phyloP scores from a whole-genome alignment of 2,888 invertebrate species.

The Archaeoteleia sp. region DNA sequence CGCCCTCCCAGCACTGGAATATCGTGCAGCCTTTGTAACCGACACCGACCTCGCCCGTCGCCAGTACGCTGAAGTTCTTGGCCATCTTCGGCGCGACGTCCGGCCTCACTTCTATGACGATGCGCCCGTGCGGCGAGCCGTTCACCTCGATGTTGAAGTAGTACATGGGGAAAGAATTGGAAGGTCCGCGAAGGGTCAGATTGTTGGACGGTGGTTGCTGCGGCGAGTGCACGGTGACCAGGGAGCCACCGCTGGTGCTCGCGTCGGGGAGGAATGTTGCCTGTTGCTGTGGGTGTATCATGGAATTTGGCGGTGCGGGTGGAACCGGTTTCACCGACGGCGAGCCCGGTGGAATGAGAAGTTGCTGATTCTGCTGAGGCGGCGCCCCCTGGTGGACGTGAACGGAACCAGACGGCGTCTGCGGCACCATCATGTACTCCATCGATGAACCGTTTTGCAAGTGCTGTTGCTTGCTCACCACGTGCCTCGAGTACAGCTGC shows the following conservation, averaged over 20 bases:
- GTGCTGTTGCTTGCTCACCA: constrained; percentile 78
- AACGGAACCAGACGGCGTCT: constrained; percentile 69
- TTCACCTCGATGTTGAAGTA: constrained; percentile 86
- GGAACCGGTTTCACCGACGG: constrained; percentile 67
- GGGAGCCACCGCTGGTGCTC: constrained; percentile 55
- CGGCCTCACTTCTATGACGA: constrained; percentile 85
- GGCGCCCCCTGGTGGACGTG: constrained; percentile 73
- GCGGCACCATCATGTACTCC: constrained; percentile 64
- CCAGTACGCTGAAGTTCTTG: constrained; percentile 84
- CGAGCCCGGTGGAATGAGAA: constrained; percentile 71
- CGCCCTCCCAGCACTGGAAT: constrained; percentile 89
- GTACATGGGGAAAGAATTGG: constrained; percentile 82
- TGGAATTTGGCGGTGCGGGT: constrained; percentile 65
- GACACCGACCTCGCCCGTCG: constrained; percentile 84
- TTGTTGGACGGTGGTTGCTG: constrained; percentile 70
- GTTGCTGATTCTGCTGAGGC: constrained; percentile 63
- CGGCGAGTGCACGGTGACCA: constrained; percentile 74
- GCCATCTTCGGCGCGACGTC: constrained; percentile 89
- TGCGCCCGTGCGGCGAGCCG: constrained; percentile 82
- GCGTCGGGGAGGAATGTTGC: constrained; percentile 65
- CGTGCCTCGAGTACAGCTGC: constrained; percentile 81
- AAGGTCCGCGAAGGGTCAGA: constrained; percentile 76
- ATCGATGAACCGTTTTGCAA: constrained; percentile 77
- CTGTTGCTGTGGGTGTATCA: constrained; percentile 67
- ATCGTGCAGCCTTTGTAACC: constrained; percentile 88